Conservation (phyloP, 2,888 invertebrate species). For the Hetaerina titia region DNA sequence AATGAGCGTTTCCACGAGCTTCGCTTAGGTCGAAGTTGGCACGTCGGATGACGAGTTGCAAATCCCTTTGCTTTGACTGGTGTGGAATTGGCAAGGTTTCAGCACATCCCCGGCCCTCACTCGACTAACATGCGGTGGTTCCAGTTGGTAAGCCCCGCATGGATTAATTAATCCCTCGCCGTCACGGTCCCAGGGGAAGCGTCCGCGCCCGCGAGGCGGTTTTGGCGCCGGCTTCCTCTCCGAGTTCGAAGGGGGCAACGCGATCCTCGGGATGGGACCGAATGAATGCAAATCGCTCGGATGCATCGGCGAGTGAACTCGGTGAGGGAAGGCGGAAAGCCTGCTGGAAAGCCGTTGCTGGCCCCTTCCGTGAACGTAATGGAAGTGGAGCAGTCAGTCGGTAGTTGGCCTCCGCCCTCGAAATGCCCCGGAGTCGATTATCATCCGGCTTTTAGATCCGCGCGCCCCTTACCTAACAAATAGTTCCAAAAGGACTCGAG, state of each 20-base stretch:
- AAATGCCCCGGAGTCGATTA: neutral
- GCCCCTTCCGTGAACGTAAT: neutral
- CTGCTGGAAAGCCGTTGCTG: neutral
- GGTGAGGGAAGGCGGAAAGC: neutral
- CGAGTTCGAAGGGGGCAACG: neutral
- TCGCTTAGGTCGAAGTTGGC: too few species aligned
- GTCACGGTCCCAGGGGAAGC: neutral
- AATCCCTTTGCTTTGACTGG: too few species aligned
- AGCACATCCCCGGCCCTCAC: neutral
- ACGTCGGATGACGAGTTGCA: too few species aligned
- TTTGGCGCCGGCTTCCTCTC: neutral
- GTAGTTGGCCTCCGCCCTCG: neutral
- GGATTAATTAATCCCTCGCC: neutral
- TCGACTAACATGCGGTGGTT: neutral
- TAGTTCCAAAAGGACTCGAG: neutral
- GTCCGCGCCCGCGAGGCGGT: neutral
- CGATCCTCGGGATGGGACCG: neutral
- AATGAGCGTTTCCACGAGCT: too few species aligned
- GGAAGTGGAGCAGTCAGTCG: neutral
- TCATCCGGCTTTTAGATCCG: neutral
- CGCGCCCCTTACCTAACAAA: neutral
- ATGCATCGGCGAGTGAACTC: neutral
- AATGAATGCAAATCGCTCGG: constrained; percentile 10
- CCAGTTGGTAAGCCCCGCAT: neutral
- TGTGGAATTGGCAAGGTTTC: neutral